Evolutionary conservation across 2,888 invertebrate species (phyloP), one percentile per base, ranked within the genome.

Genomic region (Cheilosia pagana): DNA sequence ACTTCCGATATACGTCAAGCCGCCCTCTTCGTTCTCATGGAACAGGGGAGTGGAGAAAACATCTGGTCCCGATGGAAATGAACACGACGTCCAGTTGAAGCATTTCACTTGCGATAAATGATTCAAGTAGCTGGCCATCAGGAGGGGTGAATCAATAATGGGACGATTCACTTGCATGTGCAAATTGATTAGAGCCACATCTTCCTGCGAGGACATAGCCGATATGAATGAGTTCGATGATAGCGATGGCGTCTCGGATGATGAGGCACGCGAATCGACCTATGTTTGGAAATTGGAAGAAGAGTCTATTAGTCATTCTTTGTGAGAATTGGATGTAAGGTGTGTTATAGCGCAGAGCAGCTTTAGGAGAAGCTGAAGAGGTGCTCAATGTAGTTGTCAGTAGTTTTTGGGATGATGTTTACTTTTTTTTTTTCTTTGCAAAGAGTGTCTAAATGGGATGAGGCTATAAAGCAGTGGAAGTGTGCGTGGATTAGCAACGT

Each of bases 101-200:
- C 92, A 92, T 87, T 90, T 91, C 88, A 95, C 95, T 92, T 98
- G 98, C 3, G 98, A 97, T 89, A 99, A 93, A 91, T 98, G 98
- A 88, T 96, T 96, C 90, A 97, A 95, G 90, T 99, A 99, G 89
- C 98, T 98, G 4, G 98, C 96, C 97, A 99, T 98, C 0, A 99
- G 93, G 67, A 99, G 93, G 0, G 98, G 98, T 0, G 98, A 98
- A 89, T 98, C 97, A 6, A 97, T 95, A 86, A 99, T 98, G 0
- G 98, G 96, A 79, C 95, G 94, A 90, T 97, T 97, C 28, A 98
- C 95, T 93, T 99, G 98, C 95, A 97, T 97, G 89, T 98, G 98
- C 16, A 99, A 93, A 92, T 98, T 98, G 0, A 99, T 97, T 70
- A 98, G 92, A 0, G 97, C 97, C 92, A 97, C 95, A 90, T 98